Conservation (phyloP, 2,888 invertebrate genomes). For the Clostera curtula region DNA sequence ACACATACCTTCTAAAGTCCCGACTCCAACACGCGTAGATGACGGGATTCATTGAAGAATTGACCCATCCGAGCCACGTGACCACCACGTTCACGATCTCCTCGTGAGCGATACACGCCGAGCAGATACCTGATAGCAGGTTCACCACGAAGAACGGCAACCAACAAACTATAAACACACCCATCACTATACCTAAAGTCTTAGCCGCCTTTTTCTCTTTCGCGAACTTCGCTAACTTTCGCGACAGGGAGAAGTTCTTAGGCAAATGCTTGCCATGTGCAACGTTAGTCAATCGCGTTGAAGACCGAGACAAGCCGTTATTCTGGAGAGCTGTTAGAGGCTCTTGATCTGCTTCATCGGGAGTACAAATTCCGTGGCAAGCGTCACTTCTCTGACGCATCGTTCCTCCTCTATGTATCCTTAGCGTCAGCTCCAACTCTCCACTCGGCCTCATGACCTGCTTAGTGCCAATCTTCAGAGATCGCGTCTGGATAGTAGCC, state of each 20-base stretch:
- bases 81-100: constrained; percentile 91
- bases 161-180: constrained; percentile 98
- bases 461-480: constrained; percentile 93
- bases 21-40: constrained; percentile 99
- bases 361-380: constrained; percentile 76
- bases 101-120: constrained; percentile 89
- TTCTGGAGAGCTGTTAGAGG: constrained; percentile 85
- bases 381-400: constrained; percentile 76
- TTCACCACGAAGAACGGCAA: constrained; percentile 97
- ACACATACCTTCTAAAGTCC: constrained; percentile 90
- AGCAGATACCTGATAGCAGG: constrained; percentile 91
- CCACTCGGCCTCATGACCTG: constrained; percentile 90
- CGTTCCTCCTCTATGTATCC: constrained; percentile 94
- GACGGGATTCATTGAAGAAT: constrained; percentile 97
- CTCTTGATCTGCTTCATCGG: constrained; percentile 81
- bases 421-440: constrained; percentile 89
- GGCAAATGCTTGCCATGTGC: constrained; percentile 78
- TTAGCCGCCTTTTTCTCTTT: constrained; percentile 99
- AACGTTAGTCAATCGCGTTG: constrained; percentile 78
- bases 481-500: constrained; percentile 93
- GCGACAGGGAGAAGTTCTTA: constrained; percentile 93
- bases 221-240: constrained; percentile 95
- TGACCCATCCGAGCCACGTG: constrained; percentile 97
- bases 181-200: constrained; percentile 97
- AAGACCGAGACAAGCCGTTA: constrained; percentile 83